phyloP scores from a whole-genome alignment of 1,140 invertebrate genomes.

The Radopholus similis region DNA sequence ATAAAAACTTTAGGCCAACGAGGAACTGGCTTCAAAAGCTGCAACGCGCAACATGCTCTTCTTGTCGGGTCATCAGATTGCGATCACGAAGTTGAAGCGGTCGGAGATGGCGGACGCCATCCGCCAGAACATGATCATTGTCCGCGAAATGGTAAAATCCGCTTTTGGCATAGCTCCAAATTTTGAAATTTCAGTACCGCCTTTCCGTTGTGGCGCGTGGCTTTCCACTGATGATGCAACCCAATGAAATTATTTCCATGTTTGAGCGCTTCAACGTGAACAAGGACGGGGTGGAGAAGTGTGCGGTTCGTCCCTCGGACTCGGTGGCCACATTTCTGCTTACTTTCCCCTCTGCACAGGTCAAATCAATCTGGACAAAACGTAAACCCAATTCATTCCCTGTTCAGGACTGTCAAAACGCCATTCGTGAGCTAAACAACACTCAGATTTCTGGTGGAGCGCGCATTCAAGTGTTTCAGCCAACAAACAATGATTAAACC shows the following conservation, averaged over 20 bases:
- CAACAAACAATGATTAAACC: no score
- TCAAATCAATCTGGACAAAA: not conserved
- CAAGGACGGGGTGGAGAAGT: conserved; percentile 1
- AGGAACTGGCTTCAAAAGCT: conserved; percentile 4
- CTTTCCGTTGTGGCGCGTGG: not conserved
- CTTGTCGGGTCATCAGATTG: not conserved
- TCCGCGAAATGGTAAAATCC: not conserved
- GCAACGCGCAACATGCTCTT: not conserved
- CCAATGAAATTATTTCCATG: not conserved
- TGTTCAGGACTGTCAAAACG: not conserved
- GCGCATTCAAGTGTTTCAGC: not conserved
- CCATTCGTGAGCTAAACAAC: not conserved
- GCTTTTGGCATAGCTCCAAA: not conserved
- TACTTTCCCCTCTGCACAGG: not conserved
- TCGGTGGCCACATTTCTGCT: not conserved
- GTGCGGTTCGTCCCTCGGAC: not conserved
- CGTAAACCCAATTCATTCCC: not conserved
- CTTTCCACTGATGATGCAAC: not conserved
- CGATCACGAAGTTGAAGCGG: conserved; percentile 1
- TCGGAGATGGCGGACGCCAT: conserved; percentile 7
- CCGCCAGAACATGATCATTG: conserved; percentile 1
- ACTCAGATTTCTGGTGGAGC: not conserved
- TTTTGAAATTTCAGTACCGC: not conserved
- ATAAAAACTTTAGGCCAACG: conserved; percentile 4
- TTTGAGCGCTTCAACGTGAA: not conserved